phyloP scores from a whole-genome alignment of 1,140 invertebrate species.

The Lasaia peninsularis region DNA sequence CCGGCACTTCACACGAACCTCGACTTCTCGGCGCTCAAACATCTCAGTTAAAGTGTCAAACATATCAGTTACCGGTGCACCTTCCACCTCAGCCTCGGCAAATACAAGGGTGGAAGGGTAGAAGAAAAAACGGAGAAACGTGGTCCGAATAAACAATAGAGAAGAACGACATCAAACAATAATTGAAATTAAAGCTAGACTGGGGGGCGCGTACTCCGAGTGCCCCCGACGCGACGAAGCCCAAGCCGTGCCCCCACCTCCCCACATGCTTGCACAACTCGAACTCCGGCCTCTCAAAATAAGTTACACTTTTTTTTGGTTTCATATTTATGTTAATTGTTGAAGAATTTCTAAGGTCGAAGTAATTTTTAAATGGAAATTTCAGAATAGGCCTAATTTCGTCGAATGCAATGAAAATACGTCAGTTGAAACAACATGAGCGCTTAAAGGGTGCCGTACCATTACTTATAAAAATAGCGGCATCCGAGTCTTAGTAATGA shows the following conservation, averaged over 20 bases:
- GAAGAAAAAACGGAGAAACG: constrained; percentile 64
- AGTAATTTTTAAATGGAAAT: background rate
- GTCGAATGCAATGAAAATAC: background rate
- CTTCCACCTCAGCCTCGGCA: constrained; percentile 42
- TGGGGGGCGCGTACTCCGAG: constrained; percentile 37
- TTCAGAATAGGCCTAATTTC: too few species aligned
- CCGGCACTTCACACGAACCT: background rate
- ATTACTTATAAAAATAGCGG: too few species aligned
- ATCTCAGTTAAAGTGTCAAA: constrained; percentile 48
- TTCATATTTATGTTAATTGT: constrained; percentile 25
- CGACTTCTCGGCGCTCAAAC: constrained; percentile 44
- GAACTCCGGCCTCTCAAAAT: constrained; percentile 21
- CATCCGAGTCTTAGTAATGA: too few species aligned
- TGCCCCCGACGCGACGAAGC: constrained; percentile 33
- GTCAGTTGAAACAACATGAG: too few species aligned
- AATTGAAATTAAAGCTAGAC: constrained; percentile 66
- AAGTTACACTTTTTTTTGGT: constrained; percentile 34
- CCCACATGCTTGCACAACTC: too few species aligned
- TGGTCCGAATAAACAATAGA: constrained; percentile 66
- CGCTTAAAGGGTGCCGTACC: too few species aligned
- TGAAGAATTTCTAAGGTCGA: background rate
- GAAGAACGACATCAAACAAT: constrained; percentile 73
- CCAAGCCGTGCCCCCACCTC: constrained; percentile 20
- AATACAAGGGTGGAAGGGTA: constrained; percentile 62
- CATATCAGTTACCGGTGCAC: constrained; percentile 60